A percentile compares a stretch with the other conserved stretches of the same genome.
Evolutionary conservation across 2,888 invertebrate species (phyloP).

Genomic region (Mechanitis messenoides): DNA sequence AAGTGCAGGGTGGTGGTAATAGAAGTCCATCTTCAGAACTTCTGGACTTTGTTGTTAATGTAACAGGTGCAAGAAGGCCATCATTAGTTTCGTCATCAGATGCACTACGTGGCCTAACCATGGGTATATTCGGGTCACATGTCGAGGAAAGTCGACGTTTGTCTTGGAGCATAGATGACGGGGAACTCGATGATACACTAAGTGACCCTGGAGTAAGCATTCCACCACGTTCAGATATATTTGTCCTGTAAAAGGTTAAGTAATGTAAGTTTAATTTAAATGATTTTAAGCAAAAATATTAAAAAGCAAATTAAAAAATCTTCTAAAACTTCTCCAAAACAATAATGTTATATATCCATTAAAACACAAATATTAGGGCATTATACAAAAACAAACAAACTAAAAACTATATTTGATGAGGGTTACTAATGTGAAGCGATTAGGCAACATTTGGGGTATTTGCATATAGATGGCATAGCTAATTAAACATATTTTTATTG

Average conservation of each 20-base stretch:
- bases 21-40: slow-evolving; percentile 72
- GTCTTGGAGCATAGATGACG: slow-evolving; percentile 68
- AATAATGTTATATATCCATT: neutral
- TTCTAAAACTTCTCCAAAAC: neutral
- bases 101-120: slow-evolving; percentile 63
- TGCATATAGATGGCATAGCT: slow-evolving; percentile 14
- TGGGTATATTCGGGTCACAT: slow-evolving; percentile 53
- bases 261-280: slow-evolving; percentile 2
- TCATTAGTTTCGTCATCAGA: slow-evolving; percentile 66
- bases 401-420: slow-evolving; percentile 11
- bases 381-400: slow-evolving; percentile 10
- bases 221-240: slow-evolving; percentile 62
- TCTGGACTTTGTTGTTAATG: slow-evolving; percentile 61
- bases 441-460: slow-evolving; percentile 20
- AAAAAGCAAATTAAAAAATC: neutral
- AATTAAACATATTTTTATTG: neutral
- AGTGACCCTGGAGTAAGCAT: slow-evolving; percentile 68
- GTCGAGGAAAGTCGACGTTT: slow-evolving; percentile 58
- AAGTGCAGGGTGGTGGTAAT: slow-evolving; percentile 86
- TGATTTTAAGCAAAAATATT: neutral
- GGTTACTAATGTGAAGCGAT: slow-evolving; percentile 15
- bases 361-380: neutral
- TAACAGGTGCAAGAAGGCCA: slow-evolving; percentile 56
- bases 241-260: slow-evolving; percentile 49
- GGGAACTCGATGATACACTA: slow-evolving; percentile 68